phyloP scores from a whole-genome alignment of 2,888 invertebrate genomes.

The Melieria crassipennis region DNA sequence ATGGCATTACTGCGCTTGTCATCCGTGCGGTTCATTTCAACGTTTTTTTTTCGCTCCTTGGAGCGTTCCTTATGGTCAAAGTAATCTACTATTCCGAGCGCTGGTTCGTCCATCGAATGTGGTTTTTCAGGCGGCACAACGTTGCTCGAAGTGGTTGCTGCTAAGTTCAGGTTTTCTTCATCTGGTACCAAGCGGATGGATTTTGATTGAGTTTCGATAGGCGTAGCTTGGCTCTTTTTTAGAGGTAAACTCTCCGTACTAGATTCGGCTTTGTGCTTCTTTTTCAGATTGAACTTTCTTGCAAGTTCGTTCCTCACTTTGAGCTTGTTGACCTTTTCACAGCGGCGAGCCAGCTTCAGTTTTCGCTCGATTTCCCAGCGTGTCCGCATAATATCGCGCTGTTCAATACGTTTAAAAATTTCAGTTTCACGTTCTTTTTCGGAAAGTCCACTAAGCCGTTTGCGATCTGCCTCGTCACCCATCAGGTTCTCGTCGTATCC shows the following conservation, averaged over 20 bases:
- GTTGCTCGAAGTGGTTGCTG: slow-evolving; percentile 12
- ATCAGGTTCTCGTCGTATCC: slow-evolving; percentile 97
- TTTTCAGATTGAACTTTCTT: slow-evolving; percentile 42
- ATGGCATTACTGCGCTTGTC: slow-evolving; percentile 94
- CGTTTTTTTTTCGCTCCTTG: slow-evolving; percentile 88
- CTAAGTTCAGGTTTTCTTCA: slow-evolving; percentile 28
- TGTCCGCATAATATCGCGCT: slow-evolving; percentile 92
- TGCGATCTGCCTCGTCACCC: slow-evolving; percentile 96
- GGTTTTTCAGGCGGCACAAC: slow-evolving; percentile 1
- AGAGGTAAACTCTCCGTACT: slow-evolving; percentile 18
- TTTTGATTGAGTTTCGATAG: neutral
- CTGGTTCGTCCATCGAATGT: slow-evolving; percentile 32
- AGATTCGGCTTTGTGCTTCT: slow-evolving; percentile 33
- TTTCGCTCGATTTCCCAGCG: slow-evolving; percentile 97
- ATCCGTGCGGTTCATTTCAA: slow-evolving; percentile 84
- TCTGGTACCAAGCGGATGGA: slow-evolving; percentile 5
- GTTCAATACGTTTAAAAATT: slow-evolving; percentile 95
- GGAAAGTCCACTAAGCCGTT: slow-evolving; percentile 88
- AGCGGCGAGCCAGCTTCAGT: slow-evolving; percentile 82
- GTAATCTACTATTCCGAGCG: slow-evolving; percentile 51
- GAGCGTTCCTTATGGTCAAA: slow-evolving; percentile 80
- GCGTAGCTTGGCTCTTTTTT: slow-evolving; percentile 26
- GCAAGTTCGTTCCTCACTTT: slow-evolving; percentile 69
- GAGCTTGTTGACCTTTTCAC: slow-evolving; percentile 71
- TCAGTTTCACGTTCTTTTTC: slow-evolving; percentile 98